Percentiles rank a stretch among this genome's conserved stretches.
phyloP scores from a whole-genome alignment of 2,888 invertebrate genomes.

The Platycheirus albimanus region DNA sequence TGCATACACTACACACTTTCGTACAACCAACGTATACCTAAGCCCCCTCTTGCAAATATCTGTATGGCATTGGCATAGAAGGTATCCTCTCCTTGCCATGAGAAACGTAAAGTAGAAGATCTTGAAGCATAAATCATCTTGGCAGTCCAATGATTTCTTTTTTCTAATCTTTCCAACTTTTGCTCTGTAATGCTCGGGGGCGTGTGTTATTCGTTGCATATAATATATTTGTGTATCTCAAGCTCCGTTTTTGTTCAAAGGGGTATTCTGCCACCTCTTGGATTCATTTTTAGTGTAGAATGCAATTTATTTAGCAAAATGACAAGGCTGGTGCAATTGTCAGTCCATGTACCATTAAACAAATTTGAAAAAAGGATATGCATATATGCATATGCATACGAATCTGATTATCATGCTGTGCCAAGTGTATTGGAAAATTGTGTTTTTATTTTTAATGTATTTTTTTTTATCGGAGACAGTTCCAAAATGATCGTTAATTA shows the following conservation, averaged over 20 bases:
- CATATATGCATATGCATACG: too few relatives aligned
- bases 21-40: too few relatives aligned
- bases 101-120: conserved; percentile 29
- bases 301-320: conserved; percentile 66
- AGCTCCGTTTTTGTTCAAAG: conserved; percentile 29
- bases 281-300: conserved; percentile 29
- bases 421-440: conserved; percentile 29
- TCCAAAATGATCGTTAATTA: conserved; percentile 66
- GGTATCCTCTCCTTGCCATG: background rate
- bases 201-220: conserved; percentile 23
- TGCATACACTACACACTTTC: conserved; percentile 25
- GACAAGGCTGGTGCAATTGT: conserved; percentile 64
- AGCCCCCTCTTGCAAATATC: background rate
- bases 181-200: conserved; percentile 44
- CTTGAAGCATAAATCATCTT: conserved; percentile 64
- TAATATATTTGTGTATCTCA: conserved; percentile 26
- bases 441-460: background rate
- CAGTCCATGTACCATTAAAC: conserved; percentile 62
- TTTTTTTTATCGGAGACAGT: conserved; percentile 57
- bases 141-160: conserved; percentile 59
- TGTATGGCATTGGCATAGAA: too few relatives aligned
- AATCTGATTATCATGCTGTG: conserved; percentile 34
- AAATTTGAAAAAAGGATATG: conserved; percentile 52
- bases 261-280: conserved; percentile 12
- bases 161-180: conserved; percentile 57